Evolutionary conservation across 2,888 invertebrate genomes (phyloP).

Genomic region (Thecophora atra): DNA sequence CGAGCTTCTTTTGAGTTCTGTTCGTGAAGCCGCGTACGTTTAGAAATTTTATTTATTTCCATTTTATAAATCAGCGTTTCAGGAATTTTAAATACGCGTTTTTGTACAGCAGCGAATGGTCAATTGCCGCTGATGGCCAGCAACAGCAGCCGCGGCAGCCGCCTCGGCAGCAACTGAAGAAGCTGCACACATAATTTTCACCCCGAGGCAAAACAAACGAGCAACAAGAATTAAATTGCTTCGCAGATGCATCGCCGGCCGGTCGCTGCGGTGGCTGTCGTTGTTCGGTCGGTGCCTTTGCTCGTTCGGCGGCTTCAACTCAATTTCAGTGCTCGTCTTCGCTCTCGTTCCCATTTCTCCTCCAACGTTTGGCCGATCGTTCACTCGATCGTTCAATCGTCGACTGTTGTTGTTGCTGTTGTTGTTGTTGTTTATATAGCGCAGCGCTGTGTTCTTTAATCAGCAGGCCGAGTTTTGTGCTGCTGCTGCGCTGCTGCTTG

Average conservation of each 20-base stretch:
- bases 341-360: not conserved
- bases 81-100: conserved; percentile 37
- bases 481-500: conserved; percentile 20
- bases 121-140: not conserved
- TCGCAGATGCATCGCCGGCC: not conserved
- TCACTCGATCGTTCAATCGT: not conserved
- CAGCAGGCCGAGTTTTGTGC: conserved; percentile 11
- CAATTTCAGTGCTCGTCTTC: conserved; percentile 1
- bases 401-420: not conserved
- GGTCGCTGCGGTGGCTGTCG: not conserved
- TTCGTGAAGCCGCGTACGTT: not conserved
- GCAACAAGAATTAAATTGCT: conserved; percentile 31
- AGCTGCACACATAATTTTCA: conserved; percentile 23
- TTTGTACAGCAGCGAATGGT: not conserved
- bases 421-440: not conserved
- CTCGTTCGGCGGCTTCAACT: not conserved
- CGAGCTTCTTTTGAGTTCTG: not conserved
- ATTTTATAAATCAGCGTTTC: conserved; percentile 34
- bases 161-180: conserved; percentile 18
- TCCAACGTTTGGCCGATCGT: too few relatives aligned
- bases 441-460: conserved; percentile 12
- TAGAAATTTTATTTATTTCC: conserved; percentile 33
- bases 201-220: conserved; percentile 24
- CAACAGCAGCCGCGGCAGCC: not conserved
- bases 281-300: conserved; percentile 16